phyloP scores from a whole-genome alignment of 1,140 invertebrate genomes.

The Drosophila ananassae region DNA sequence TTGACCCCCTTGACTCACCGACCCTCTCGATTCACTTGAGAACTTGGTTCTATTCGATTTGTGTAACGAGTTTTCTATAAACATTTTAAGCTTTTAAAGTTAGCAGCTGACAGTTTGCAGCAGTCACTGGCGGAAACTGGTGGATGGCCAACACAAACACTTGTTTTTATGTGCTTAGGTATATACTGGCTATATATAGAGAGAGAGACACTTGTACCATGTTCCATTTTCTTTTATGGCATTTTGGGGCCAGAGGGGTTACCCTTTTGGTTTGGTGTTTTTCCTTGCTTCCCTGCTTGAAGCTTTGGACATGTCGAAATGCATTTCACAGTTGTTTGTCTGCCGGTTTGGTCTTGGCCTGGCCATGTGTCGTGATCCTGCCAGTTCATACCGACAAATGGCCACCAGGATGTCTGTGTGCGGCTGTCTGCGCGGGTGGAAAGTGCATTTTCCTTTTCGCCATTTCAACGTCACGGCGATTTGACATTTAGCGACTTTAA shows the following conservation, averaged over 20 bases:
- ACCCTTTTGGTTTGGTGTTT: constrained; percentile 5
- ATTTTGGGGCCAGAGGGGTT: constrained; percentile 32
- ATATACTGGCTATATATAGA: neutral
- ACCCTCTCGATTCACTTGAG: constrained; percentile 28
- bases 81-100: constrained; percentile 79
- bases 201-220: constrained; percentile 39
- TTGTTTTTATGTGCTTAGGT: constrained; percentile 1
- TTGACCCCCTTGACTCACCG: constrained; percentile 8
- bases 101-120: constrained; percentile 66
- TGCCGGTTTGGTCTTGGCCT: constrained; percentile 20
- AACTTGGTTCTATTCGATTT: constrained; percentile 75
- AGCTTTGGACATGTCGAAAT: constrained; percentile 65
- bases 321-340: constrained; percentile 79
- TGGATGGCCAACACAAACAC: constrained; percentile 20
- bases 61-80: constrained; percentile 81
- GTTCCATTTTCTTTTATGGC: constrained; percentile 80
- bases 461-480: constrained; percentile 33
- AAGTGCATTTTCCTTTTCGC: constrained; percentile 47
- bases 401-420: constrained; percentile 55
- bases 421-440: constrained; percentile 1
- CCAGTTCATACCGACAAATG: constrained; percentile 79
- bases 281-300: constrained; percentile 1
- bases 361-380: constrained; percentile 61
- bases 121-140: constrained; percentile 23
- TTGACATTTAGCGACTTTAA: constrained; percentile 52